phyloP scores from a whole-genome alignment of 2,888 invertebrate genomes.

The Augiades crinisus region DNA sequence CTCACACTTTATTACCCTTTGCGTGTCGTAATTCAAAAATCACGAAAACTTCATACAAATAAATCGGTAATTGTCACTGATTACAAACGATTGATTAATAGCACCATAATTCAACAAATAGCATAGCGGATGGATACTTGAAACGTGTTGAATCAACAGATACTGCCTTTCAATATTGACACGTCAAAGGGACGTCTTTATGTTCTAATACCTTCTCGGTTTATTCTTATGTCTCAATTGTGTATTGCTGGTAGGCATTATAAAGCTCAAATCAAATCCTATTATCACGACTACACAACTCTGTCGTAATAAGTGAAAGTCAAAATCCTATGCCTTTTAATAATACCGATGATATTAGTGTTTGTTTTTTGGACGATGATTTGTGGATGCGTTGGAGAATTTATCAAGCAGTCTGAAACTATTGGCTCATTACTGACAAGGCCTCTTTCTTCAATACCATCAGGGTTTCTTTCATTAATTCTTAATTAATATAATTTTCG shows the following conservation, averaged over 20 bases:
- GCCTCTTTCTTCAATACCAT: no score
- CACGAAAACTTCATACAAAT: conserved; percentile 18
- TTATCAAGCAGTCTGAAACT: conserved; percentile 3
- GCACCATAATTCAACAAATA: conserved; percentile 18
- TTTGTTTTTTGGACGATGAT: conserved; percentile 21
- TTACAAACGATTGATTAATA: conserved; percentile 26
- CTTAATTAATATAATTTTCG: no score
- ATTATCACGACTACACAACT: conserved; percentile 22
- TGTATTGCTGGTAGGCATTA: conserved; percentile 14
- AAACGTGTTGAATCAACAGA: conserved; percentile 19
- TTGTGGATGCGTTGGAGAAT: conserved; percentile 8
- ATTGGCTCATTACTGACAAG: background rate
- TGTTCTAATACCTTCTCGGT: conserved; percentile 20
- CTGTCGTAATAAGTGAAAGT: conserved; percentile 26
- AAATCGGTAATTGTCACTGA: conserved; percentile 24
- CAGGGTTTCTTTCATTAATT: no score
- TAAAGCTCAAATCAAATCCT: conserved; percentile 26
- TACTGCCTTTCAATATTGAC: conserved; percentile 21
- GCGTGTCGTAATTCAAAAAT: conserved; percentile 12
- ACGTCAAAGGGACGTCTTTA: conserved; percentile 21
- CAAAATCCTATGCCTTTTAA: conserved; percentile 26
- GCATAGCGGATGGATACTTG: conserved; percentile 9
- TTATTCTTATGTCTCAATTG: conserved; percentile 21
- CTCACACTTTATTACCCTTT: conserved; percentile 16
- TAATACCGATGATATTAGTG: conserved; percentile 20